Conservation (phyloP, 2,888 invertebrate species). For the Tetragnatha montana region DNA sequence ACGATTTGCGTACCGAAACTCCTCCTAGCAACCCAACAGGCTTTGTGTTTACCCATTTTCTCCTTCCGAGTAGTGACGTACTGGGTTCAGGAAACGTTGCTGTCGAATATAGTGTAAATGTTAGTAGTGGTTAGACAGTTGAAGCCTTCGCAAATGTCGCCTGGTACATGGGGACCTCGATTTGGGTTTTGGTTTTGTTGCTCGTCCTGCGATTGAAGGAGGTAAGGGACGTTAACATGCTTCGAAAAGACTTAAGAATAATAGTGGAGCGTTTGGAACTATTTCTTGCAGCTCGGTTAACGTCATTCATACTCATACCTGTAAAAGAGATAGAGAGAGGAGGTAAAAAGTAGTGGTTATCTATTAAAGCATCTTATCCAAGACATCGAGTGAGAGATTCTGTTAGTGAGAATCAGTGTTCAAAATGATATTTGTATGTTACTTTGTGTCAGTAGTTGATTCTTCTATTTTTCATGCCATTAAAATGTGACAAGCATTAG, state of each 20-base stretch:
- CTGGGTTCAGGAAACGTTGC: no score
- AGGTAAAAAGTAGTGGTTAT: neutral
- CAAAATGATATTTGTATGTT: no score
- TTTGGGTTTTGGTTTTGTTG: slow-evolving; percentile 30
- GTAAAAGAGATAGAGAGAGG: slow-evolving; percentile 35
- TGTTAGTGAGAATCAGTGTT: no score
- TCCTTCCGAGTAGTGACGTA: no score
- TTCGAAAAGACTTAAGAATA: slow-evolving; percentile 29
- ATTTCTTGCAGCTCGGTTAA: slow-evolving; percentile 9
- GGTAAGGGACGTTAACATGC: slow-evolving; percentile 31
- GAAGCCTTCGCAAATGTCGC: slow-evolving; percentile 52
- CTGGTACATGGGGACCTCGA: slow-evolving; percentile 59
- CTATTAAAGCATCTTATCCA: neutral
- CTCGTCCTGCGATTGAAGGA: slow-evolving; percentile 33
- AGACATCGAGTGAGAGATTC: neutral
- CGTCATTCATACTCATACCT: slow-evolving; percentile 42
- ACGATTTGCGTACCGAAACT: no score
- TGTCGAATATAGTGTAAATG: slow-evolving; percentile 16
- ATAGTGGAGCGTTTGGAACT: slow-evolving; percentile 17
- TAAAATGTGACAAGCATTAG: no score
- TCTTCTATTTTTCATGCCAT: no score
- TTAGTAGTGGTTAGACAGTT: slow-evolving; percentile 43
- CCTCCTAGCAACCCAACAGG: no score
- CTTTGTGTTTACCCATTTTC: no score
- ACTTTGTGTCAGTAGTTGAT: no score